phyloP scores from a whole-genome alignment of 2,797 vertebrate genomes.

The Simalia tracyae region DNA sequence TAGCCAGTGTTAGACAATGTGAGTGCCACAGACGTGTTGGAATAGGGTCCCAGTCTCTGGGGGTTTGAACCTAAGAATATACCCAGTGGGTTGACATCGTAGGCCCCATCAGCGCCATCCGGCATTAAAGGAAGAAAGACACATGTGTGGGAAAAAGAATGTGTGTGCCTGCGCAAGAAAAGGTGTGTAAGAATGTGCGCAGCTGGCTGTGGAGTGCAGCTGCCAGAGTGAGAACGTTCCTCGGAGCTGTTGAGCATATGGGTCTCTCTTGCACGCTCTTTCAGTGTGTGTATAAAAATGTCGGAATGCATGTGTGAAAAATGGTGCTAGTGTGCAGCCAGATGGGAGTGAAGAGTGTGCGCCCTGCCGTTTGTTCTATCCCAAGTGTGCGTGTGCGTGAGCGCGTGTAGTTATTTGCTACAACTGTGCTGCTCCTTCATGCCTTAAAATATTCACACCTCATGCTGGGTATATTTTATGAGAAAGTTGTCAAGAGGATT shows the following conservation, averaged over 20 bases:
- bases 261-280: background rate
- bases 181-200: background rate
- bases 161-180: too few relatives aligned
- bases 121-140: background rate
- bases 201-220: background rate
- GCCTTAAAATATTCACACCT: constrained; percentile 14
- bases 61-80: background rate
- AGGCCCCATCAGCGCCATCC: background rate
- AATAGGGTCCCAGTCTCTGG: background rate
- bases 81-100: fast-evolving
- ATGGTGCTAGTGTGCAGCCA: background rate
- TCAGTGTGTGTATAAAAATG: background rate
- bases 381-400: background rate
- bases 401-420: background rate
- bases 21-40: fast-evolving
- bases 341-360: background rate
- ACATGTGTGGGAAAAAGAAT: background rate
- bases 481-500: background rate
- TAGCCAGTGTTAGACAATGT: background rate
- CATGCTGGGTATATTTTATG: background rate
- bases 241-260: background rate
- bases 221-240: background rate
- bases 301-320: background rate
- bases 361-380: background rate
- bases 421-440: background rate